Percentiles rank a stretch among this genome's conserved stretches.
Conservation (phyloP, 2,888 invertebrate species). For the Antheraea assamensis region DNA sequence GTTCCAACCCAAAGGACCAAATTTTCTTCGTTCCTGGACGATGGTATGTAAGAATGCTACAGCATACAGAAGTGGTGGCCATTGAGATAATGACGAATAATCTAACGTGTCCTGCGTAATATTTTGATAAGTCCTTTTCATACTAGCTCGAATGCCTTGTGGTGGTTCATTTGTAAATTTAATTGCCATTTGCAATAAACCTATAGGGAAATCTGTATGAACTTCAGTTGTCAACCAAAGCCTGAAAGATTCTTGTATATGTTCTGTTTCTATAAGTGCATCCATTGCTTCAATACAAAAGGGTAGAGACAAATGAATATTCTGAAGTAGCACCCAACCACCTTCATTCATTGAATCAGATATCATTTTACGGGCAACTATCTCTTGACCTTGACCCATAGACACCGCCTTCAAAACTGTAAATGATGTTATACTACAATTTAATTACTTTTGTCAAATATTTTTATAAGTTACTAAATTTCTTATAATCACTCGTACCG, state of each 20-base stretch:
- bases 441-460: not conserved
- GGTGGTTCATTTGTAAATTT: constrained; percentile 99
- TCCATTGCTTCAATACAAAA: constrained; percentile 97
- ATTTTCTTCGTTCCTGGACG: constrained; percentile 96
- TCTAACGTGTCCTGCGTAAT: constrained; percentile 96
- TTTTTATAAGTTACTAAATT: constrained; percentile 7
- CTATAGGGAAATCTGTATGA: constrained; percentile 96
- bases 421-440: constrained; percentile 30
- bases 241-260: constrained; percentile 91
- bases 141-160: constrained; percentile 94
- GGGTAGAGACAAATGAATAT: constrained; percentile 96
- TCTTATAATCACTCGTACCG: constrained; percentile 77
- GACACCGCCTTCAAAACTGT: constrained; percentile 92
- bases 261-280: constrained; percentile 91
- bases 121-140: constrained; percentile 95
- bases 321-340: constrained; percentile 97
- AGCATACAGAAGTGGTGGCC: constrained; percentile 96
- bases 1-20: constrained; percentile 98
- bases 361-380: constrained; percentile 91
- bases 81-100: constrained; percentile 94
- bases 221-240: constrained; percentile 98
- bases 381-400: constrained; percentile 98
- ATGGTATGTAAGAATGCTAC: constrained; percentile 98
- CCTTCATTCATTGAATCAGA: constrained; percentile 90
- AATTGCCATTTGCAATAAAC: constrained; percentile 93